Conservation (phyloP, 2,797 vertebrate genomes). For the Anomalospiza imberbis region DNA sequence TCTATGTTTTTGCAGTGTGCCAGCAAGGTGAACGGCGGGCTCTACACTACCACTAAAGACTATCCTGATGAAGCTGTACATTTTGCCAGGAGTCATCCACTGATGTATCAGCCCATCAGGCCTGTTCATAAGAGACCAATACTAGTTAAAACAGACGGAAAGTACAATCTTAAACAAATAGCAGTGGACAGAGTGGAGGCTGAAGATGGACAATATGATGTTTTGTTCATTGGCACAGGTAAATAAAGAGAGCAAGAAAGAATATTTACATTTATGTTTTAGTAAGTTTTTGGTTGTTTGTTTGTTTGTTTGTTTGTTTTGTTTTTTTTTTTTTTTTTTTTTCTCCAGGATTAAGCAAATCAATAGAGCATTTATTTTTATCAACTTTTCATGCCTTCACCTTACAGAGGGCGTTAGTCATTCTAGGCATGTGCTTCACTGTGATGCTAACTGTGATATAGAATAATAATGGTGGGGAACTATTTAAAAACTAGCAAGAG, state of each 20-base stretch:
- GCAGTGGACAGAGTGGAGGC: conserved; percentile 95
- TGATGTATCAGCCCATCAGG: conserved; percentile 89
- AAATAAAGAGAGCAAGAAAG: neutral
- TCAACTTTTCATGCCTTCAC: neutral
- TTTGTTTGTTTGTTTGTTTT: neutral
- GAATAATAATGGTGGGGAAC: neutral
- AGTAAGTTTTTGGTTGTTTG: neutral
- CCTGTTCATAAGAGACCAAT: conserved; percentile 88
- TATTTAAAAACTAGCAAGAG: neutral
- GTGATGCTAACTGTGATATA: neutral
- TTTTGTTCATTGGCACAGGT: conserved; percentile 97
- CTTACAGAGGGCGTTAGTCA: neutral
- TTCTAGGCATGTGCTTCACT: neutral
- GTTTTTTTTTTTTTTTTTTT: no score
- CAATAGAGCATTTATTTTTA: neutral
- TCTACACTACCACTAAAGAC: conserved; percentile 89
- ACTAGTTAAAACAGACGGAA: conserved; percentile 88
- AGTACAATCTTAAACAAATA: conserved; percentile 89
- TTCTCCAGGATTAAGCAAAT: neutral
- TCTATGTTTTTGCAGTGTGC: conserved; percentile 83
- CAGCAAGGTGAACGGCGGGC: conserved; percentile 90
- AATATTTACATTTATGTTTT: neutral
- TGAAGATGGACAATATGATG: conserved; percentile 95
- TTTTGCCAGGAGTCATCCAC: conserved; percentile 88
- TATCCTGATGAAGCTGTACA: conserved; percentile 93